phyloP scores from a whole-genome alignment of 2,113 vertebrate genomes.

The Tichodroma muraria region DNA sequence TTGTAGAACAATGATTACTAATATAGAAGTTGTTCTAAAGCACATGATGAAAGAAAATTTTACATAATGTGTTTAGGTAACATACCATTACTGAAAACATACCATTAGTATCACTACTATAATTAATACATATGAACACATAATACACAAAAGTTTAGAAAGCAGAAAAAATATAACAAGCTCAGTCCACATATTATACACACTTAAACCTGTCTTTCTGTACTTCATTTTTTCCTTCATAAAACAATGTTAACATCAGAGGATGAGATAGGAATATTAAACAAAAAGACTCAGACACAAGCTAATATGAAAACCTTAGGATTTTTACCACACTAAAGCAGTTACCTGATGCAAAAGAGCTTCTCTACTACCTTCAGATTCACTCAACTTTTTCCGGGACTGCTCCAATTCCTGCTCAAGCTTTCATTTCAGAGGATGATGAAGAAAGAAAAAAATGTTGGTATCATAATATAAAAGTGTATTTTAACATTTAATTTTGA shows the following conservation, averaged over 20 bases:
- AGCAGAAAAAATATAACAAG: neutral
- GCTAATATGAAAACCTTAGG: neutral
- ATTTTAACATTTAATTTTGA: neutral
- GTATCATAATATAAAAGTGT: neutral
- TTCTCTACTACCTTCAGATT: constrained; percentile 83
- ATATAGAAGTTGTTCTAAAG: neutral
- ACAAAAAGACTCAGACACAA: neutral
- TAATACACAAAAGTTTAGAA: neutral
- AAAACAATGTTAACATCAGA: neutral
- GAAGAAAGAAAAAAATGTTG: neutral
- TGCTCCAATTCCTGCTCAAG: constrained; percentile 81
- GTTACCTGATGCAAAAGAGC: constrained; percentile 84
- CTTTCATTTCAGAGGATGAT: constrained; percentile 49
- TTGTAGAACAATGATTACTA: neutral
- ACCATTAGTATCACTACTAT: neutral
- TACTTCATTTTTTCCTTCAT: neutral
- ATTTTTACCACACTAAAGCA: neutral
- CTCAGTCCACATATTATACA: neutral
- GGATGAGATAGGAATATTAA: neutral
- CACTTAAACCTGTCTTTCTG: neutral
- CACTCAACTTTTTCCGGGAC: constrained; percentile 73
- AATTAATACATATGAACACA: neutral
- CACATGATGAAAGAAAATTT: neutral
- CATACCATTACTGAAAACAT: neutral
- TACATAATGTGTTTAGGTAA: neutral